Evolutionary conservation across 1,140 invertebrate genomes (phyloP).

Genomic region (Dermatophagoides farinae): DNA sequence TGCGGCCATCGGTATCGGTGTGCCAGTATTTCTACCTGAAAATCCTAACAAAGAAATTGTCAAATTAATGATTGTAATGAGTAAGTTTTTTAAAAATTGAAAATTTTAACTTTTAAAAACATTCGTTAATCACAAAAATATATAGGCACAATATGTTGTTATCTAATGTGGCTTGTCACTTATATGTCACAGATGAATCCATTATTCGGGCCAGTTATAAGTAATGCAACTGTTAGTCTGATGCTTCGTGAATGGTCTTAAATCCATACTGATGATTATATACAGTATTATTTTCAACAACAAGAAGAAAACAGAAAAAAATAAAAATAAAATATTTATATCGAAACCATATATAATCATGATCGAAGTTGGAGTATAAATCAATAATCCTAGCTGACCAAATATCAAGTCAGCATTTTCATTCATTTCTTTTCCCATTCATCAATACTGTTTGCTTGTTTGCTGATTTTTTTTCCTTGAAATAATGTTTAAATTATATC

Average conservation of each 20-base stretch:
- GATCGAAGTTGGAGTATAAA: too few species aligned
- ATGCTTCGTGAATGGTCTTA: constrained; percentile 28
- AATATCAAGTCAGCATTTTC: too few species aligned
- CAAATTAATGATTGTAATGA: constrained; percentile 1
- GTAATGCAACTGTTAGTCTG: constrained; percentile 43
- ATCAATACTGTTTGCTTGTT: not conserved
- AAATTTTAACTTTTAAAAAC: not conserved
- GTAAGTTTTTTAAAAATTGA: not conserved
- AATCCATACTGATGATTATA: too few species aligned
- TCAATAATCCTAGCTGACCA: too few species aligned
- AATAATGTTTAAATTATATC: not conserved
- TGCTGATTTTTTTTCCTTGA: not conserved
- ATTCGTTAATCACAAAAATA: constrained; percentile 26
- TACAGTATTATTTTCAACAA: too few species aligned
- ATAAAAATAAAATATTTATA: too few species aligned
- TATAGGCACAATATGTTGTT: constrained; percentile 68
- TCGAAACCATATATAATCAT: too few species aligned
- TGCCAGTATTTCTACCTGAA: not conserved
- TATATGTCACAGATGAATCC: constrained; percentile 91
- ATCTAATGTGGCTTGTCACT: constrained; percentile 72
- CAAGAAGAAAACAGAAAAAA: too few species aligned
- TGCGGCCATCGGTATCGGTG: constrained; percentile 1
- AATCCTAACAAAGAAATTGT: constrained; percentile 6
- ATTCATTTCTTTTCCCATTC: too few species aligned
- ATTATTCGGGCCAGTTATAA: constrained; percentile 61